These are phyloP conservation scores for Apotomis betuletana DNA, from an alignment of 2,888 invertebrate species.

Conservation along the genomic window DNA sequence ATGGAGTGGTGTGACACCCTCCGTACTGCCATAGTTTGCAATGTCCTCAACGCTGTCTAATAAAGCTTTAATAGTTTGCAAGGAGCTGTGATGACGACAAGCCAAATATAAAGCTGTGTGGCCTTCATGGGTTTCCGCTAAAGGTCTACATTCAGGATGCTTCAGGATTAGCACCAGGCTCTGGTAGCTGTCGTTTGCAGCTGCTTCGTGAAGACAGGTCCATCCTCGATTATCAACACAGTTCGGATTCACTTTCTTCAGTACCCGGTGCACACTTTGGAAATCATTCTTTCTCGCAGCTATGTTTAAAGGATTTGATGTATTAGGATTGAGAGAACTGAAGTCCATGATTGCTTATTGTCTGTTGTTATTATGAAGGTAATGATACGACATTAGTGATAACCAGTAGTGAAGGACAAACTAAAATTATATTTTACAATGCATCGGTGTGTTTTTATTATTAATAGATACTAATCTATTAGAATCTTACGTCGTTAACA, in stretches of 20 bases:
- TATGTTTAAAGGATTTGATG: constrained; percentile 74
- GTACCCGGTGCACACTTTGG: constrained; percentile 60
- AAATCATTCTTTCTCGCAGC: constrained; percentile 75
- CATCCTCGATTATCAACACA: constrained; percentile 80
- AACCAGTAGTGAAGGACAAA: too few relatives aligned
- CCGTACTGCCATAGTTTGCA: constrained; percentile 74
- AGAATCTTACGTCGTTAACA: too few relatives aligned
- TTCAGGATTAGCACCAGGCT: constrained; percentile 67
- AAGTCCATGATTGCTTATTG: constrained; percentile 69
- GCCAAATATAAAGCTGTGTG: constrained; percentile 78
- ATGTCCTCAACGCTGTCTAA: constrained; percentile 68
- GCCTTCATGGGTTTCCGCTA: constrained; percentile 76
- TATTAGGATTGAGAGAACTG: constrained; percentile 77
- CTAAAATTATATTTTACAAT: too few relatives aligned
- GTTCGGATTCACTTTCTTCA: constrained; percentile 76
- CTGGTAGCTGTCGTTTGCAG: constrained; percentile 70
- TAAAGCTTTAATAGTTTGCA: constrained; percentile 64
- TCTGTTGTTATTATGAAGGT: neutral
- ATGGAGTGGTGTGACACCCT: constrained; percentile 76
- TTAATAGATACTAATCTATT: too few relatives aligned
- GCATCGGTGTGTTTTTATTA: too few relatives aligned
- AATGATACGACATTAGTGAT: too few relatives aligned
- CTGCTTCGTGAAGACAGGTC: constrained; percentile 82
- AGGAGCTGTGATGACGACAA: constrained; percentile 64
- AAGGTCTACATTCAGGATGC: constrained; percentile 62